Percentiles rank a stretch among this genome's conserved stretches.
Conservation (phyloP, 1,140 invertebrate species). For the Psilanteris sp. region DNA sequence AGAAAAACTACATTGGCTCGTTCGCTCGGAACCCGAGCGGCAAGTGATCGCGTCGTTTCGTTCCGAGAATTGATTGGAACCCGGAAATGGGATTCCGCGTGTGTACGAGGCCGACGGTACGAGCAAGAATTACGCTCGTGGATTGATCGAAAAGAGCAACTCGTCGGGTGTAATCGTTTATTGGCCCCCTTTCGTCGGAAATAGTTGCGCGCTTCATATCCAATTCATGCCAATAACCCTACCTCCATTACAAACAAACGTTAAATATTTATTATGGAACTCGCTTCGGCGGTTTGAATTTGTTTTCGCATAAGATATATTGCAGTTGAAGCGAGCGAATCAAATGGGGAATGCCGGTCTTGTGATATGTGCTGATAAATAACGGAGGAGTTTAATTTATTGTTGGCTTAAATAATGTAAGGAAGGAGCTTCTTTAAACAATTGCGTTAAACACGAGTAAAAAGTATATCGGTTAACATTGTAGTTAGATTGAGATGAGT, state of each 20-base stretch:
- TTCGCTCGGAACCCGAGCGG: constrained; percentile 61
- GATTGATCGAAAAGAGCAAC: constrained; percentile 57
- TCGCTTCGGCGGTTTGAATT: no score
- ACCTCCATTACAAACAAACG: constrained; percentile 44
- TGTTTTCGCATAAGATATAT: no score
- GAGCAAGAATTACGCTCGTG: constrained; percentile 32
- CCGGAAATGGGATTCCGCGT: constrained; percentile 69
- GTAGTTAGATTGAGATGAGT: no score
- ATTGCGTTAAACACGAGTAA: no score
- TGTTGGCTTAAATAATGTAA: no score
- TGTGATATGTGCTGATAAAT: no score
- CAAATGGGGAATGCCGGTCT: no score
- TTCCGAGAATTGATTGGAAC: constrained; percentile 74
- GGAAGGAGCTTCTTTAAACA: no score
- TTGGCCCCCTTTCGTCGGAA: constrained; percentile 56
- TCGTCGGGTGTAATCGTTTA: constrained; percentile 49
- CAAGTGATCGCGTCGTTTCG: constrained; percentile 60
- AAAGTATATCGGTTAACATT: no score
- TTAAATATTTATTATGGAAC: constrained; percentile 49
- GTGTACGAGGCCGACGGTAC: constrained; percentile 44
- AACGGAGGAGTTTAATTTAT: no score
- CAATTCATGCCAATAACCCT: constrained; percentile 52
- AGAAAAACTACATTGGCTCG: constrained; percentile 70
- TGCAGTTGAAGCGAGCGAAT: no score
- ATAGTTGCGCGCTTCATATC: constrained; percentile 40